Evolutionary conservation across 1,140 invertebrate species (phyloP), one percentile per base, ranked within the genome.

Genomic region (Drosophila busckii): DNA sequence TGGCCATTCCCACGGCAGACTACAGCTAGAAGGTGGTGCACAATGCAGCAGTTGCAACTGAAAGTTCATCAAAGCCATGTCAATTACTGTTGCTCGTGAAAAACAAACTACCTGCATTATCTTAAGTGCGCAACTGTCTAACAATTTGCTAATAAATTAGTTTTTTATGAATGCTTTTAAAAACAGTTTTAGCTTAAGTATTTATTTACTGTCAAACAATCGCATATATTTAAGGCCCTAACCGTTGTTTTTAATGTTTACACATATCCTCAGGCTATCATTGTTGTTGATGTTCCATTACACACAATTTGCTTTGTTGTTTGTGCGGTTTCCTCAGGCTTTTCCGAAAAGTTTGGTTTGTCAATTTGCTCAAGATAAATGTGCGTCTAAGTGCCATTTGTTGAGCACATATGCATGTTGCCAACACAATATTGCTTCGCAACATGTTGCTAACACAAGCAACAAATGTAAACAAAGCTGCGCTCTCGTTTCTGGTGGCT

Each of bases 261-360:
- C 13, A 2, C 15, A 38, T 38, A 32, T 31, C 41, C 19, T 9
- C 28, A 22, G 58, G 70, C 17, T 23, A 12, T 17, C 12, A 22
- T 26, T 50, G 49, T 59, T 71, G 70, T 63, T 73, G 32, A 52
- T 62, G 56, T 62, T 73, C 19, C 64, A 68, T 71, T 59, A 54
- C 17, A n/a, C 44, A 40, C 37, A 22, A 42, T 45, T 61, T 15
- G 62, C 26, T 34, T 35, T 49, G 12, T 29, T 45, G 26, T 23
- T 32, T 4, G 19, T 13, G 29, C 13, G 32, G 45, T 49, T 64
- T 50, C 41, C 25, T 6, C 9, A 3, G 26, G 31, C 56, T 16
- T 25, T 3, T 34, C 13, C 48, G 6, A 7, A 28, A 25, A n/a
- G 44, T 38, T 44, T 44, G 12, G 22, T 9, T 17, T 55, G 53